phyloP scores from a whole-genome alignment of 2,113 vertebrate species.

The Brachypodius melanocephalos region DNA sequence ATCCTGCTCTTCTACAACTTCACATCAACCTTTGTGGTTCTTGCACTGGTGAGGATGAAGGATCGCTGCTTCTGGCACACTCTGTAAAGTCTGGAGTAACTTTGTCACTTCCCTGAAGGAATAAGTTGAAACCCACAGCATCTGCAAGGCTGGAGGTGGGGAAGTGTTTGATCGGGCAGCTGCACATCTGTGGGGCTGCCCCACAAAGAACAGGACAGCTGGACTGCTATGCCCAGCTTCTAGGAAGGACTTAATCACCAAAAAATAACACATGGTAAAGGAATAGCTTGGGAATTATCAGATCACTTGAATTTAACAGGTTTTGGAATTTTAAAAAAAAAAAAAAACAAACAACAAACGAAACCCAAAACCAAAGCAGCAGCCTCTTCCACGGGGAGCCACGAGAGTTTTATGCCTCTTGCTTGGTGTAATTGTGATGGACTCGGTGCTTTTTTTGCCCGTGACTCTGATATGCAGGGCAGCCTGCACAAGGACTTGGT shows the following conservation, averaged over 20 bases:
- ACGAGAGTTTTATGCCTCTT: background rate
- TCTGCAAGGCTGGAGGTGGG: background rate
- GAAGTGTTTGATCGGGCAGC: background rate
- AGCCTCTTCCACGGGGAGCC: background rate
- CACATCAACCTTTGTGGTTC: fast-evolving
- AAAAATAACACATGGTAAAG: background rate
- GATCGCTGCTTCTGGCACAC: background rate
- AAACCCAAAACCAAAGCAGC: fast-evolving
- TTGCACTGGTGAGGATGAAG: background rate
- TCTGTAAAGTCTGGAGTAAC: background rate
- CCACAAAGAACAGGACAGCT: background rate
- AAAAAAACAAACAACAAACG: background rate
- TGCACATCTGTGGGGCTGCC: background rate
- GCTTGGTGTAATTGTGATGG: background rate
- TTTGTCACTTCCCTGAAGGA: background rate
- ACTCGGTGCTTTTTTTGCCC: background rate
- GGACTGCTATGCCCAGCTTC: background rate
- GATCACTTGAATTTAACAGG: background rate
- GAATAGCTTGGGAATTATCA: background rate
- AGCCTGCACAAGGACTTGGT: background rate
- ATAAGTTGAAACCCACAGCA: background rate
- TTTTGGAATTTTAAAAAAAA: background rate
- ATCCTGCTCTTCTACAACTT: background rate
- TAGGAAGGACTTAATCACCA: background rate
- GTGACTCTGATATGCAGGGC: background rate